Evolutionary conservation across 2,888 invertebrate genomes (phyloP).

Genomic region (Clusia tigrina): DNA sequence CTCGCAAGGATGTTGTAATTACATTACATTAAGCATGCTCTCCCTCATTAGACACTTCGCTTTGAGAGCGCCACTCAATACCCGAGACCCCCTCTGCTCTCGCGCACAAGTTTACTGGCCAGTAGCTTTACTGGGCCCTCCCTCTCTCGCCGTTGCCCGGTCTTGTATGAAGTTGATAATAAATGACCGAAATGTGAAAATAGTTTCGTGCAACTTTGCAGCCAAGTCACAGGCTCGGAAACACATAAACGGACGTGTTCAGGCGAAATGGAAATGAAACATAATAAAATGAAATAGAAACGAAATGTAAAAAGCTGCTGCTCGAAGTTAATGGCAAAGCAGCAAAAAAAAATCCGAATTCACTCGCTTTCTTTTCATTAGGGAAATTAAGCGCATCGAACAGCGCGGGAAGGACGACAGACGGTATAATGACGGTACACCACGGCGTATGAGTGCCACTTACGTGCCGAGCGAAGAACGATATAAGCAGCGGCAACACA

Average conservation of each 20-base stretch:
- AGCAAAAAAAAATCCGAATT: conserved; percentile 22
- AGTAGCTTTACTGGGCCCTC: not conserved
- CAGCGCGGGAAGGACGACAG: not conserved
- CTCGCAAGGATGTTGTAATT: conserved; percentile 24
- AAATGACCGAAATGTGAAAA: conserved; percentile 27
- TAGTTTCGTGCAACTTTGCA: conserved; percentile 24
- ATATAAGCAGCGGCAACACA: not conserved
- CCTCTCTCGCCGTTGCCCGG: not conserved
- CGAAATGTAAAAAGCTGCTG: too few relatives aligned
- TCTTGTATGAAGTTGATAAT: conserved; percentile 27
- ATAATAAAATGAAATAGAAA: conserved; percentile 9
- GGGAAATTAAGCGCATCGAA: conserved; percentile 23
- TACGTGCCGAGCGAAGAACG: conserved; percentile 1
- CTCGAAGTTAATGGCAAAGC: conserved; percentile 12
- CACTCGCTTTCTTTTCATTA: conserved; percentile 27
- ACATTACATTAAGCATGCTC: conserved; percentile 20
- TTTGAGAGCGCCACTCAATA: not conserved
- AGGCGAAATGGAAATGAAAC: conserved; percentile 11
- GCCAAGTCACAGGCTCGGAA: not conserved
- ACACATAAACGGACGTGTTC: not conserved
- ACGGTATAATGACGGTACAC: conserved; percentile 17
- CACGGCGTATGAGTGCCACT: conserved; percentile 4
- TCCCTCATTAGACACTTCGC: conserved; percentile 5
- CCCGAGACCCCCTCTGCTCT: not conserved
- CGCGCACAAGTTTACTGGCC: not conserved